These are phyloP conservation scores for Salticus scenicus DNA, from an alignment of 2,888 invertebrate species.

Conservation along the genomic window DNA sequence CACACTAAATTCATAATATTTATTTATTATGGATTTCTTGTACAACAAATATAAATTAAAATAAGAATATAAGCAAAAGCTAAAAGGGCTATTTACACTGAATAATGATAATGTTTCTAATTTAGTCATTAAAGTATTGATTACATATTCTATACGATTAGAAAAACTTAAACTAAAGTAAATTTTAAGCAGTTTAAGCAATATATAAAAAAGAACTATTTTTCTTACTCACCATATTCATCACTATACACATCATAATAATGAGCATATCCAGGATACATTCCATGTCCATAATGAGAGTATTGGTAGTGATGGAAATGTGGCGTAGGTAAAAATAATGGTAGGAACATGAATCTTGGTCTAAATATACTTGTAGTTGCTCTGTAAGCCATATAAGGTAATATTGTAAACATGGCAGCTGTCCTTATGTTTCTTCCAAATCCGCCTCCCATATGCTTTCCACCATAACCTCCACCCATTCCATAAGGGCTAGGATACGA, in stretches of 20 bases:
- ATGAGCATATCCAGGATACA: not conserved
- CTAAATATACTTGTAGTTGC: not conserved
- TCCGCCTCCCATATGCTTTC: slow-evolving; percentile 18
- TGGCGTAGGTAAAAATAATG: slow-evolving; percentile 24
- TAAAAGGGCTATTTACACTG: too few relatives aligned
- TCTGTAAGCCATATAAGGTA: slow-evolving; percentile 46
- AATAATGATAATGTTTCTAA: too few relatives aligned
- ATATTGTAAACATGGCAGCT: slow-evolving; percentile 53
- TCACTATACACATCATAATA: slow-evolving; percentile 47
- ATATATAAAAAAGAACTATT: too few relatives aligned
- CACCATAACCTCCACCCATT: slow-evolving; percentile 16
- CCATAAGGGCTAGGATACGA: slow-evolving; percentile 53
- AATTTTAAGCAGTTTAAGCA: too few relatives aligned
- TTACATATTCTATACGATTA: too few relatives aligned
- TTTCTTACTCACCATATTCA: slow-evolving; percentile 52
- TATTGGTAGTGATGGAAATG: slow-evolving; percentile 24
- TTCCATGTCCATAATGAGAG: not conserved
- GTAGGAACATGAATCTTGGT: slow-evolving; percentile 33
- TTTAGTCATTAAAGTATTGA: too few relatives aligned
- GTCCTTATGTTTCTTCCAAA: not conserved
- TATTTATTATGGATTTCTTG: too few relatives aligned
- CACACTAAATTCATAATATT: too few relatives aligned
- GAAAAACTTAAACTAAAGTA: too few relatives aligned
- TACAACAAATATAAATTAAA: too few relatives aligned
- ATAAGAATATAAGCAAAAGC: too few relatives aligned